Conservation (phyloP, 2,888 invertebrate species). For the Temnothorax unifasciatus region DNA sequence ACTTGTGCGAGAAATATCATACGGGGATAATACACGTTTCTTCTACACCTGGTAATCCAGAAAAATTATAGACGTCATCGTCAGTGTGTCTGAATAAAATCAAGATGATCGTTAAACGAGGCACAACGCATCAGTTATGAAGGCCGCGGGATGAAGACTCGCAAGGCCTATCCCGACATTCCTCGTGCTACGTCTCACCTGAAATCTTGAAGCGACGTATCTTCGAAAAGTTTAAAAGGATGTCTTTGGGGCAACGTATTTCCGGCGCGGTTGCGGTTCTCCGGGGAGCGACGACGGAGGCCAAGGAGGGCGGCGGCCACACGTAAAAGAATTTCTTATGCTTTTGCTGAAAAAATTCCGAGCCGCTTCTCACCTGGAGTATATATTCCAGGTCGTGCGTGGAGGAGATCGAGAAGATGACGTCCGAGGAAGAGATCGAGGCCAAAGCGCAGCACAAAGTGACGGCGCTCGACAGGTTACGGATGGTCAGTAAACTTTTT, state of each 20-base stretch:
- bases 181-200: conserved; percentile 47
- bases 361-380: conserved; percentile 43
- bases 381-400: conserved; percentile 68
- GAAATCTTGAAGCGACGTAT: conserved; percentile 54
- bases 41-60: conserved; percentile 12
- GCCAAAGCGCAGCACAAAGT: conserved; percentile 46
- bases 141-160: conserved; percentile 66
- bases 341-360: conserved; percentile 4
- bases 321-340: conserved; percentile 70
- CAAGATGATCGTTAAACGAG: conserved; percentile 21
- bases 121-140: conserved; percentile 38
- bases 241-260: conserved; percentile 79
- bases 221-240: conserved; percentile 54
- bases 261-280: conserved; percentile 78
- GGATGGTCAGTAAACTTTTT: conserved; percentile 68
- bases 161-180: conserved; percentile 47
- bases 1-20: background rate
- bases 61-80: conserved; percentile 4
- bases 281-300: conserved; percentile 72
- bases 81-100: conserved; percentile 1
- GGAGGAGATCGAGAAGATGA: conserved; percentile 80
- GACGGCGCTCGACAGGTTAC: conserved; percentile 76
- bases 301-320: conserved; percentile 70
- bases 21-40: background rate
- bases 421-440: conserved; percentile 77